These are phyloP conservation scores for Caenorhabditis imperialis DNA, from an alignment of 2,888 invertebrate genomes.

Conservation along the genomic window DNA sequence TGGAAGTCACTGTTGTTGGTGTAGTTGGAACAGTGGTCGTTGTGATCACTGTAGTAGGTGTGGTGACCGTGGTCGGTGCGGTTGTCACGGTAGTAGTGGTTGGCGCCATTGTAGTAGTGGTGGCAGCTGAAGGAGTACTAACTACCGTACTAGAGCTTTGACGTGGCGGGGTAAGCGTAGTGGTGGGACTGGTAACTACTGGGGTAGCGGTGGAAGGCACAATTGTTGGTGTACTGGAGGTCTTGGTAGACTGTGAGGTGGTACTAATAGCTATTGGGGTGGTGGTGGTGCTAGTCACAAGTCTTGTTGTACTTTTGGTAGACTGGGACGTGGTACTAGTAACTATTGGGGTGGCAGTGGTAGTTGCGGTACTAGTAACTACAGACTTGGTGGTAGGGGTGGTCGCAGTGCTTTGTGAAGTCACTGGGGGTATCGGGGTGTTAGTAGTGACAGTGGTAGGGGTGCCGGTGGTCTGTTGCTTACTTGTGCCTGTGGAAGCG, in stretches of 20 bases:
- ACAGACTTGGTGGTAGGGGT: too few species aligned
- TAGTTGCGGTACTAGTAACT: too few species aligned
- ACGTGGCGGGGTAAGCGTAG: too few species aligned
- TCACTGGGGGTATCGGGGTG: background rate
- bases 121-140: constrained; percentile 25
- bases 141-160: too few species aligned
- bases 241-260: background rate
- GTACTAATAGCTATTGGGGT: background rate
- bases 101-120: background rate
- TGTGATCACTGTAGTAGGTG: constrained; percentile 1
- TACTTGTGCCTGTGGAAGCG: constrained; percentile 38
- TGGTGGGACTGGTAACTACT: constrained; percentile 14
- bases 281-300: background rate
- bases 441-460: too few species aligned
- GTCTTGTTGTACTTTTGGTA: background rate
- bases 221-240: too few species aligned
- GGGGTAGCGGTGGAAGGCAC: constrained; percentile 2
- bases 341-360: constrained; percentile 7
- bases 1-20: constrained; percentile 19
- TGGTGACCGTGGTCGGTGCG: constrained; percentile 5
- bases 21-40: background rate
- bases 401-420: constrained; percentile 8
- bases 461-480: constrained; percentile 14
- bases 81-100: background rate
- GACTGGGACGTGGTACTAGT: background rate